Evolutionary conservation across 2,113 vertebrate species (phyloP), one percentile per base, ranked within the genome.

Genomic region (Hiodon alosoides): DNA sequence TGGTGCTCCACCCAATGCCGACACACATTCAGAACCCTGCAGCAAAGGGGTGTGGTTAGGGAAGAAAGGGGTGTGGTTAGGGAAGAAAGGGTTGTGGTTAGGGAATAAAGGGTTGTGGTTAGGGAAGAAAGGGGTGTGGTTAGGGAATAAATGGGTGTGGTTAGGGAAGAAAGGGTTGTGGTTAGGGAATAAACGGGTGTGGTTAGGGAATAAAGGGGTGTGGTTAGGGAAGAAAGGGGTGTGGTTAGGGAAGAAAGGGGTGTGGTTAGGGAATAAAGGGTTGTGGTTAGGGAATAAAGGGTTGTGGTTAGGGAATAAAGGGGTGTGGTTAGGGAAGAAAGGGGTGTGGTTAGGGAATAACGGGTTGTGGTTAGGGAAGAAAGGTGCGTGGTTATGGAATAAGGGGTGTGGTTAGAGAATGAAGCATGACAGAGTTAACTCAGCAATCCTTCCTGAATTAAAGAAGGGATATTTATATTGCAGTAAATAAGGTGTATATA

Each of bases 1-100:
- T 99, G 97, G 85, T 99, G 97, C 80, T 99, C 97, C 67, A 99
- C 97, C 97, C 97, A 99, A 86, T 99, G 97, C 14, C 97, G 96
- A 84, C 98, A 98, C 74, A 99, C 97, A 82, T 99, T 99, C 71
- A 99, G 82, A 83, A 99, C 90, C 88, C 97, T 99, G 88, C 47
- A 80, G 81, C 76, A 66, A 71, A 6, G 31, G 8, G 31, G 0
- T 31, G 31, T 2, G 31, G 52, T 2, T 48, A 51, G 9, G 58
- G 5, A 14, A 9, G 0, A 3, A 64, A 57, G 9, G n/a, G 1
- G 67, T 47, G 50, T 48, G 3, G 46, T 59, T 31, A 62, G 7
- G 11, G 51, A 52, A 69, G 9, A 17, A 9, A 57, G 51, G 14
- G 5, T 59, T 59, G 57, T 13, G n/a, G n/a, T n/a, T n/a, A n/a